These are phyloP conservation scores for Echeneis naucrates DNA, from an alignment of 2,797 vertebrate species.

Conservation along the genomic window DNA sequence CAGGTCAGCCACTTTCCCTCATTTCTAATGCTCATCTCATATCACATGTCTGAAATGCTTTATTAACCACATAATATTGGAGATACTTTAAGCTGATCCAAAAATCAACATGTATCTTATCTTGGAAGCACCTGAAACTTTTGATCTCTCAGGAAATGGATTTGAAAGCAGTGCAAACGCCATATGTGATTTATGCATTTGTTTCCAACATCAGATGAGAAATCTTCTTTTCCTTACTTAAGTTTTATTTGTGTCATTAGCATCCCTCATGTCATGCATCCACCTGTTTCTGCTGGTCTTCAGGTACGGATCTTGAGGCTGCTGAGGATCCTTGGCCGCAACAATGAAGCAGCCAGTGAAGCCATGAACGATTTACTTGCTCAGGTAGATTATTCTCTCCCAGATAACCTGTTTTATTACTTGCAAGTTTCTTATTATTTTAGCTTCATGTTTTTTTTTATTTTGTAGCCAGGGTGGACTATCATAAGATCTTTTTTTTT, in stretches of 20 bases:
- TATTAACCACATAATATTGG: background rate
- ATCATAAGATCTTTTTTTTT: background rate
- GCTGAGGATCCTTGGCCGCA: constrained; percentile 89
- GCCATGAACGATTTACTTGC: constrained; percentile 92
- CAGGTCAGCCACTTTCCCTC: constrained; percentile 82
- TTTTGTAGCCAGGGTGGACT: background rate
- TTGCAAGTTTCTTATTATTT: background rate
- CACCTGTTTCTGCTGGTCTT: constrained; percentile 6
- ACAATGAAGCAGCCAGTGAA: constrained; percentile 89
- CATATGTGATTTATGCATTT: background rate
- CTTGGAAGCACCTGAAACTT: background rate
- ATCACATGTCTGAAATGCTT: background rate
- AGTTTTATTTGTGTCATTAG: constrained; percentile 6
- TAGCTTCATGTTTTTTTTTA: too few relatives aligned
- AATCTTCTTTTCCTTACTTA: background rate
- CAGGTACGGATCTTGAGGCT: constrained; percentile 91
- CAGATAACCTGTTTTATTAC: background rate
- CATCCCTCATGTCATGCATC: background rate
- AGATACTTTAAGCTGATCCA: background rate
- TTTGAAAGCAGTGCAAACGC: background rate
- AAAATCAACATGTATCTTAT: background rate
- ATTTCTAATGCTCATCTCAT: background rate
- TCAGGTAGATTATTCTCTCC: constrained; percentile 81
- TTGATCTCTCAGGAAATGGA: background rate
- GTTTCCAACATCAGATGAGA: background rate